Conservation (phyloP, 2,113 vertebrate genomes). For the Osmerus eperlanus region DNA sequence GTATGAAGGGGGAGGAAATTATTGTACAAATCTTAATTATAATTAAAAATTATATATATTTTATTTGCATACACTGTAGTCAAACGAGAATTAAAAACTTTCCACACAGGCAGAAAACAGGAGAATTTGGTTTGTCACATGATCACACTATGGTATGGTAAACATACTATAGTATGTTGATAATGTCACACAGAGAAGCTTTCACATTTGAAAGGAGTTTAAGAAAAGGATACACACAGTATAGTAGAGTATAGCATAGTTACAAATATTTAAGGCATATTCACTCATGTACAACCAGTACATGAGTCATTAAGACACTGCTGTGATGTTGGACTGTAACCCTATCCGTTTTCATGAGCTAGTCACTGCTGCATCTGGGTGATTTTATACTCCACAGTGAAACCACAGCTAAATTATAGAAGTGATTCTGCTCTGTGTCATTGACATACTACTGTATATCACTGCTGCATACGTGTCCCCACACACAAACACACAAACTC, state of each 20-base stretch:
- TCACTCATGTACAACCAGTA: not conserved
- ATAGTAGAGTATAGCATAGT: slow-evolving; percentile 16
- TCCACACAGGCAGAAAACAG: slow-evolving; percentile 7
- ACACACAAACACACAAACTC: not conserved
- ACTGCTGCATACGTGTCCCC: not conserved
- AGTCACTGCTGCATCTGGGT: slow-evolving; percentile 10
- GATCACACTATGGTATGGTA: not conserved
- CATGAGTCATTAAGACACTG: not conserved
- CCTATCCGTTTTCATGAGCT: not conserved
- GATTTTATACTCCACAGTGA: slow-evolving; percentile 18
- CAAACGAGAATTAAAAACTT: not conserved
- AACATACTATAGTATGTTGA: not conserved
- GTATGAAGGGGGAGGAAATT: too few species aligned
- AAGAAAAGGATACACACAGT: not conserved
- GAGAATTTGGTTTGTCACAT: not conserved
- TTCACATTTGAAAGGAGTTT: slow-evolving; percentile 37
- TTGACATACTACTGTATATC: not conserved
- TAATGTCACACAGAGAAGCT: slow-evolving; percentile 10
- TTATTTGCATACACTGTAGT: slow-evolving; percentile 14
- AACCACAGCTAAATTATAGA: slow-evolving; percentile 5
- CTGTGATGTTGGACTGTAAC: not conserved
- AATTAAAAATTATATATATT: slow-evolving; percentile 4
- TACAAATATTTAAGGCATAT: not conserved
- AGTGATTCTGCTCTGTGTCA: not conserved
- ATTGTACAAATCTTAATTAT: not conserved